phyloP scores from a whole-genome alignment of 1,140 invertebrate genomes.

The Listronotus oregonensis region DNA sequence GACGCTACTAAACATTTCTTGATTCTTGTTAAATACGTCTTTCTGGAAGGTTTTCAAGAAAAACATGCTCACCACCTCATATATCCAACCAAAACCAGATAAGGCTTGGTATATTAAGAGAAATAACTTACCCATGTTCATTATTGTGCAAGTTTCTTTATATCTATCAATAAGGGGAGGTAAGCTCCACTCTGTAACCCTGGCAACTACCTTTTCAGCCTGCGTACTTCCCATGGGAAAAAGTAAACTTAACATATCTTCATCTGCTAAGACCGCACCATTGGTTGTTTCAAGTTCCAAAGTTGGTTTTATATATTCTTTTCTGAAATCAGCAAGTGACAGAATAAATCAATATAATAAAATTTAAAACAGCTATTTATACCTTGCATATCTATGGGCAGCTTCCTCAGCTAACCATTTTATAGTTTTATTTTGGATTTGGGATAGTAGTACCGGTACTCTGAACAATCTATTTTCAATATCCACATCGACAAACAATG shows the following conservation, averaged over 20 bases:
- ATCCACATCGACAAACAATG: conserved; percentile 63
- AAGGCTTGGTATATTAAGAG: no score
- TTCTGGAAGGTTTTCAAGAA: no score
- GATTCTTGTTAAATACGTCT: no score
- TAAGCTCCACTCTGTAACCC: conserved; percentile 67
- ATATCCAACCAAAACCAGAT: no score
- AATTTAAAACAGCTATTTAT: conserved; percentile 5
- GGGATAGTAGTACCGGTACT: conserved; percentile 65
- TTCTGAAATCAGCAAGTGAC: conserved; percentile 58
- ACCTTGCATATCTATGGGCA: conserved; percentile 70
- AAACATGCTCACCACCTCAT: no score
- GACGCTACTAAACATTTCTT: no score
- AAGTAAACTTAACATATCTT: conserved; percentile 65
- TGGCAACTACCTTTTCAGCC: conserved; percentile 61
- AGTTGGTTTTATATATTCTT: conserved; percentile 66
- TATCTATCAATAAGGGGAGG: conserved; percentile 67
- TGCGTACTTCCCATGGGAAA: conserved; percentile 57
- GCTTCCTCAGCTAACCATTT: conserved; percentile 73
- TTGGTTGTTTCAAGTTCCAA: conserved; percentile 69
- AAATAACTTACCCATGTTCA: conserved; percentile 60
- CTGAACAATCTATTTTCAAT: conserved; percentile 67
- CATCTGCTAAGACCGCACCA: conserved; percentile 68
- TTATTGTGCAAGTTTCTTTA: conserved; percentile 65
- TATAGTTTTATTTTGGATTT: conserved; percentile 64
- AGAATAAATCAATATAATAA: background rate